Conservation (phyloP, 2,113 vertebrate genomes). For the Prinia subflava region DNA sequence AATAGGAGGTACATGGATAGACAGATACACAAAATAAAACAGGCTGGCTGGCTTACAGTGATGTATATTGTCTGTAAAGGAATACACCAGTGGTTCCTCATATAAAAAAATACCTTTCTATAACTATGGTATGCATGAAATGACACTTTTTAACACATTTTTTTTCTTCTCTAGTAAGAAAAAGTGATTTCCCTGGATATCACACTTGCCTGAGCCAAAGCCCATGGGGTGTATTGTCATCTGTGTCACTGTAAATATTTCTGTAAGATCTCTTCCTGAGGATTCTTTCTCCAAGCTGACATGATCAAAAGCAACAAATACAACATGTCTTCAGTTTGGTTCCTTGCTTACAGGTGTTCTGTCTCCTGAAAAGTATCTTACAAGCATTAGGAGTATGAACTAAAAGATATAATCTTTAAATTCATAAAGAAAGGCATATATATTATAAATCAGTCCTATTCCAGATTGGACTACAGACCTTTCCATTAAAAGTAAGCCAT, state of each 20-base stretch:
- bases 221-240: neutral
- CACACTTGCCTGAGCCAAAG: neutral
- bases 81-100: neutral
- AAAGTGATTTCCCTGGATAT: constrained; percentile 4
- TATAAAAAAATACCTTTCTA: neutral
- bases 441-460: neutral
- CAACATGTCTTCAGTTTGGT: neutral
- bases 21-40: neutral
- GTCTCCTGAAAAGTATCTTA: neutral
- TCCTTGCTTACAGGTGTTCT: neutral
- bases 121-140: neutral
- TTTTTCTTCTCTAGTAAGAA: neutral
- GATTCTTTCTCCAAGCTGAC: neutral
- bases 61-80: neutral
- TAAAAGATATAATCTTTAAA: neutral
- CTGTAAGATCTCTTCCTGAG: neutral
- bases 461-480: neutral
- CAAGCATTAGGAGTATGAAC: neutral
- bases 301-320: neutral
- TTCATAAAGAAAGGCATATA: neutral
- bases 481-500: neutral
- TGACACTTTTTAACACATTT: constrained; percentile 16
- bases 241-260: neutral
- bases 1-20: neutral
- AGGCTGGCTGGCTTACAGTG: neutral